Evolutionary conservation across 1,140 invertebrate species (phyloP).

Genomic region (Saccostrea glomerata): DNA sequence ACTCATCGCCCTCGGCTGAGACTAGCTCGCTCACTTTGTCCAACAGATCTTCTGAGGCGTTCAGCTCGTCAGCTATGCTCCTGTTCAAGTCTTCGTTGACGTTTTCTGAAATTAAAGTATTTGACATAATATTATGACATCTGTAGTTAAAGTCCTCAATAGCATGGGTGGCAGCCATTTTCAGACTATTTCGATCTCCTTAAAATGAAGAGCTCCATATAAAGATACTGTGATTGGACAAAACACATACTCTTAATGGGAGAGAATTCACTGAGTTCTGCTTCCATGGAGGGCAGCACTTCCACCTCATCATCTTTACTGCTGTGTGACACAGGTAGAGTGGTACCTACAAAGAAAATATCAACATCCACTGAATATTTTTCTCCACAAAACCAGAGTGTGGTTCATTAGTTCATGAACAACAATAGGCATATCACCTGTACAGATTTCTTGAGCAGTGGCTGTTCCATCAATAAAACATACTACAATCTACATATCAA

Average conservation of each 20-base stretch:
- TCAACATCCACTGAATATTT: background rate
- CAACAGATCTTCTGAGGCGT: constrained; percentile 1
- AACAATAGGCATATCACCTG: no score
- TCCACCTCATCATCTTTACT: background rate
- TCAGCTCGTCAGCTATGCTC: background rate
- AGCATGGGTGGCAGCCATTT: no score
- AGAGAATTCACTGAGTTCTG: constrained; percentile 14
- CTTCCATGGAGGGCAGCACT: constrained; percentile 5
- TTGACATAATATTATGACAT: no score
- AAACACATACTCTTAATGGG: constrained; percentile 25
- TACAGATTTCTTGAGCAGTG: no score
- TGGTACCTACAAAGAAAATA: background rate
- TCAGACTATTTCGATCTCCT: no score
- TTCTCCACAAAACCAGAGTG: background rate
- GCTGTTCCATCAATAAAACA: no score
- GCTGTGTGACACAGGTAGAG: background rate
- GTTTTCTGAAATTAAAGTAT: background rate
- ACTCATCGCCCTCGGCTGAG: background rate
- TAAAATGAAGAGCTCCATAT: no score
- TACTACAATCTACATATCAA: no score
- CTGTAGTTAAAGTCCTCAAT: no score
- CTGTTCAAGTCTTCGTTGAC: constrained; percentile 17
- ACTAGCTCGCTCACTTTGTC: background rate
- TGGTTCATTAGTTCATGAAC: no score
- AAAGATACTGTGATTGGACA: no score